Evolutionary conservation across 2,113 vertebrate genomes (phyloP).

Genomic region (Cyprinodon brontotheroides): DNA sequence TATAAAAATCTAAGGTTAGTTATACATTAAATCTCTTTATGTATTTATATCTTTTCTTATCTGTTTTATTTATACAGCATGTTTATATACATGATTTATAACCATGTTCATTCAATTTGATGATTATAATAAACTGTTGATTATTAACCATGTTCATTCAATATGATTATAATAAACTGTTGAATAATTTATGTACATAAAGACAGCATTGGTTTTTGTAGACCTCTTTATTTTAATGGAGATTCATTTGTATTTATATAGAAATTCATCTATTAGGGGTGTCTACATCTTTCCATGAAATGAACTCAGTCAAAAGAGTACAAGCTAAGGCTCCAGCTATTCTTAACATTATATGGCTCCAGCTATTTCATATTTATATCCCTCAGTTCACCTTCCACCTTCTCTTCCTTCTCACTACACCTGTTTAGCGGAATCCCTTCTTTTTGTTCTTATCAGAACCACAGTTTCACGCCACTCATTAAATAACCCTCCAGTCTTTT

Average conservation of each 20-base stretch:
- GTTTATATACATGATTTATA: neutral
- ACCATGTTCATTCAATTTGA: neutral
- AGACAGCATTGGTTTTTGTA: neutral
- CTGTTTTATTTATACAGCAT: neutral
- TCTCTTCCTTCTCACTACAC: slow-evolving; percentile 27
- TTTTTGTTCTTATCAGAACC: slow-evolving; percentile 52
- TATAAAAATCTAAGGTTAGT: neutral
- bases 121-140: neutral
- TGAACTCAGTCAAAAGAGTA: neutral
- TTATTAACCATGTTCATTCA: neutral
- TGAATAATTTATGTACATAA: neutral
- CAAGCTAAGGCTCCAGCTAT: too few relatives aligned
- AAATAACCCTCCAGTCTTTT: slow-evolving; percentile 64
- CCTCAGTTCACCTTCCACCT: neutral
- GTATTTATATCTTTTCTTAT: too few relatives aligned
- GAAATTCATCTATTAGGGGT: neutral
- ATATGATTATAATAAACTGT: neutral
- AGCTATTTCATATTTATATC: neutral
- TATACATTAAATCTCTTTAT: too few relatives aligned
- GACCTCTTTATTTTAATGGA: neutral
- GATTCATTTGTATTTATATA: neutral
- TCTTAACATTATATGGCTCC: too few relatives aligned
- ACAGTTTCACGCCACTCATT: slow-evolving; percentile 51
- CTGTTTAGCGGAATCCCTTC: slow-evolving; percentile 46
- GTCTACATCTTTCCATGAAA: neutral